Evolutionary conservation across 2,113 vertebrate genomes (phyloP).

Genomic region (Syrmaticus mikado): DNA sequence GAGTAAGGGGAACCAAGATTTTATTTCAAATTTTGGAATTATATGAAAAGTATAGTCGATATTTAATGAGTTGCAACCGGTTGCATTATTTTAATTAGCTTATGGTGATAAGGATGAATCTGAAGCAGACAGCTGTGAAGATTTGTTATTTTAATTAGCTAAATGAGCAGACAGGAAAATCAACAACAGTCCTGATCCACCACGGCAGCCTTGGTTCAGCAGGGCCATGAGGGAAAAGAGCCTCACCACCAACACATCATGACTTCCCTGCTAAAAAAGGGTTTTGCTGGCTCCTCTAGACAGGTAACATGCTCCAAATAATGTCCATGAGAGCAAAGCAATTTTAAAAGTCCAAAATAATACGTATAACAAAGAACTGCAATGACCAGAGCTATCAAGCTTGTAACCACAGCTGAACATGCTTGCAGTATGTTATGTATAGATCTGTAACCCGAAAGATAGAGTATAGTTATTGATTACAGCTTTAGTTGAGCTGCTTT

Average conservation of each 20-base stretch:
- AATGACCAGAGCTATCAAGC: neutral
- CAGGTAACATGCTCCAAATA: conserved; percentile 48
- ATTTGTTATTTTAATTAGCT: conserved; percentile 83
- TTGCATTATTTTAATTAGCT: conserved; percentile 80
- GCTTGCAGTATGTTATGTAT: neutral
- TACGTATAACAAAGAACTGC: neutral
- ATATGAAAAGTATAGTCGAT: conserved; percentile 61
- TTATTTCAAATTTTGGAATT: neutral
- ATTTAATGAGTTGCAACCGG: conserved; percentile 63
- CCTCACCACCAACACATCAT: conserved; percentile 11
- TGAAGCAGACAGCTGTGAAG: conserved; percentile 75
- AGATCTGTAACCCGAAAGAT: neutral
- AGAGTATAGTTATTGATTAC: neutral
- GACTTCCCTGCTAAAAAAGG: neutral
- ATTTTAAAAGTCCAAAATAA: conserved; percentile 3
- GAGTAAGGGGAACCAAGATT: neutral
- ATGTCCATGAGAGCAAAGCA: neutral
- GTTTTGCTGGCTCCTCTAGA: conserved; percentile 45
- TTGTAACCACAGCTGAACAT: neutral
- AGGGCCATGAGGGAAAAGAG: conserved; percentile 6
- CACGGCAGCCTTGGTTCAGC: conserved; percentile 30
- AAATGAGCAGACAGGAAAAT: conserved; percentile 71
- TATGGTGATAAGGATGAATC: conserved; percentile 72
- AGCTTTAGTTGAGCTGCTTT: neutral
- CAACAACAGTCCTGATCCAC: conserved; percentile 48